Evolutionary conservation across 2,113 vertebrate species (phyloP).

Genomic region (Eretmochelys imbricata): DNA sequence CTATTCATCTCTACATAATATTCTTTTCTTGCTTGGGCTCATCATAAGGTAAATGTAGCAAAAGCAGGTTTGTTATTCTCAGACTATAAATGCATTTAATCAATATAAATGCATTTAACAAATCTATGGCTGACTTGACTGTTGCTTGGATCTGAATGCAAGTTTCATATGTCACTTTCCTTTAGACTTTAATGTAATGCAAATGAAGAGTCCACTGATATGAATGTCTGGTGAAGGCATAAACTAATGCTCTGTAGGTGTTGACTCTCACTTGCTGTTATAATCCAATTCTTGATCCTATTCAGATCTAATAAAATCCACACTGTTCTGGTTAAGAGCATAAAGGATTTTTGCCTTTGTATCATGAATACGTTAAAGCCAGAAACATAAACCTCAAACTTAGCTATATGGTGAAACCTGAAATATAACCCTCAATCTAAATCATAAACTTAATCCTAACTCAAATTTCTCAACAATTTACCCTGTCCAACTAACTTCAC

Average conservation of each 20-base stretch:
- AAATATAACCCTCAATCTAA: slow-evolving; percentile 18
- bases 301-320: slow-evolving; percentile 39
- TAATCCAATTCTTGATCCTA: slow-evolving; percentile 29
- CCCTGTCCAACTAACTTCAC: background rate
- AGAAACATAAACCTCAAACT: slow-evolving; percentile 38
- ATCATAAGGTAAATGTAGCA: slow-evolving; percentile 67
- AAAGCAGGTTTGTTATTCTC: slow-evolving; percentile 69
- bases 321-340: slow-evolving; percentile 1
- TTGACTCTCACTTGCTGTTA: slow-evolving; percentile 62
- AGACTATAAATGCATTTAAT: slow-evolving; percentile 73
- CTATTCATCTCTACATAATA: slow-evolving; percentile 16
- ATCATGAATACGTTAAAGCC: background rate
- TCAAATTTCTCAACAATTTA: background rate
- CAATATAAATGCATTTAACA: slow-evolving; percentile 78
- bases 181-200: slow-evolving; percentile 69
- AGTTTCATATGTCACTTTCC: slow-evolving; percentile 69
- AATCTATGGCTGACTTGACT: slow-evolving; percentile 53
- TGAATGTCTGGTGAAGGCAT: slow-evolving; percentile 67
- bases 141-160: slow-evolving; percentile 64
- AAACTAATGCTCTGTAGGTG: slow-evolving; percentile 64
- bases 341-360: background rate
- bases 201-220: slow-evolving; percentile 48
- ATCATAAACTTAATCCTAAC: slow-evolving; percentile 22
- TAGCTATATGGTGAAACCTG: slow-evolving; percentile 37
- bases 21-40: slow-evolving; percentile 60